Percentiles rank a stretch among this genome's conserved stretches.
These are phyloP conservation scores for Macrotis lagotis DNA, from an alignment of 2,113 vertebrate species.

Conservation along the genomic window DNA sequence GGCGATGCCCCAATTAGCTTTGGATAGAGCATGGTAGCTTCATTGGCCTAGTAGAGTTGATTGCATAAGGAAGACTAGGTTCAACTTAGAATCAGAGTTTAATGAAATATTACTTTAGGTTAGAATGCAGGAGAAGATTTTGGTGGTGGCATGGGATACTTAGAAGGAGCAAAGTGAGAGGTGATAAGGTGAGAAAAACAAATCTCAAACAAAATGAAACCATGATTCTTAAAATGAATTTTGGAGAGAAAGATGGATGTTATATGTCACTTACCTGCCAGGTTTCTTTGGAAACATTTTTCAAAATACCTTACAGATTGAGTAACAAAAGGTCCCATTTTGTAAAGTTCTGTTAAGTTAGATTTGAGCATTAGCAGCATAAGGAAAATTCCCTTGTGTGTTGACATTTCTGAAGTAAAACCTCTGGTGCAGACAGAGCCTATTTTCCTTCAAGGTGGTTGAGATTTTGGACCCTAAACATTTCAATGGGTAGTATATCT, in stretches of 20 bases:
- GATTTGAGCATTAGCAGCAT: not conserved
- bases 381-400: constrained; percentile 21
- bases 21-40: constrained; percentile 10
- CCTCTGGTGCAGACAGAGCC: not conserved
- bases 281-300: constrained; percentile 64
- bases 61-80: not conserved
- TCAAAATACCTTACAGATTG: constrained; percentile 63
- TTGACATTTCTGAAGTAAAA: constrained; percentile 42
- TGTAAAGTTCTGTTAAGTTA: not conserved
- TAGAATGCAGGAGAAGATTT: not conserved
- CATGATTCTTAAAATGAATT: not conserved
- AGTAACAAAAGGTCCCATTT: constrained; percentile 45
- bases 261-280: constrained; percentile 63
- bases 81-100: not conserved
- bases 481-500: not conserved
- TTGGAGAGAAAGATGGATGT: constrained; percentile 54
- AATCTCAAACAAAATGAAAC: not conserved
- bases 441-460: not conserved
- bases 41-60: not conserved
- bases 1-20: not conserved
- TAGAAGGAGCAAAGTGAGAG: constrained; percentile 8
- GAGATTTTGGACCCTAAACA: not conserved
- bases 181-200: constrained; percentile 2
- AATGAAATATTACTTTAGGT: not conserved
- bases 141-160: not conserved